phyloP scores from a whole-genome alignment of 1,140 invertebrate genomes.

The Papilio glaucus region DNA sequence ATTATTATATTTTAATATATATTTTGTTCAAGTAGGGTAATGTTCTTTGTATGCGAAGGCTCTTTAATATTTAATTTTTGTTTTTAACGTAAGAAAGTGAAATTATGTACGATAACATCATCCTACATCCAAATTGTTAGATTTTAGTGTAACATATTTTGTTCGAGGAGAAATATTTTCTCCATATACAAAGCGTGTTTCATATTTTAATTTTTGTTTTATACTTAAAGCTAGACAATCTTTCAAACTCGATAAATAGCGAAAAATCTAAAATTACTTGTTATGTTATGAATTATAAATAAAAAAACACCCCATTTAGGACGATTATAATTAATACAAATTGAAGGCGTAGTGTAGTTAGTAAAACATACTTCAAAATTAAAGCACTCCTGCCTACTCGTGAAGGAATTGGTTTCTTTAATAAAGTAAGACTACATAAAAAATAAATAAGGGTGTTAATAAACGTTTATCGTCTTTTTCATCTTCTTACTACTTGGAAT shows the following conservation, averaged over 20 bases:
- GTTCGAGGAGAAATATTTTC: background rate
- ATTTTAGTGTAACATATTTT: background rate
- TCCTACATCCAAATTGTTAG: background rate
- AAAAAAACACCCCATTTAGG: too few species aligned
- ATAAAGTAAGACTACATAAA: conserved; percentile 10
- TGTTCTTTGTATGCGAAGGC: too few species aligned
- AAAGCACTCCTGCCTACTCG: background rate
- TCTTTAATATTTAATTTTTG: too few species aligned
- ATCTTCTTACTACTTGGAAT: conserved; percentile 49
- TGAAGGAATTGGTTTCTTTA: background rate
- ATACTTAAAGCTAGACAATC: too few species aligned
- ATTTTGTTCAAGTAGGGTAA: background rate
- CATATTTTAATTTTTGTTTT: too few species aligned
- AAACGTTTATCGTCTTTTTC: conserved; percentile 43
- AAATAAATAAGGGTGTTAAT: conserved; percentile 48
- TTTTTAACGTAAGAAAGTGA: background rate
- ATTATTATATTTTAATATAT: too few species aligned
- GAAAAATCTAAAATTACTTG: too few species aligned
- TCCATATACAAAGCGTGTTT: background rate
- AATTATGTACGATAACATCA: conserved; percentile 4
- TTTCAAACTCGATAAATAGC: too few species aligned
- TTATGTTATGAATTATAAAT: too few species aligned
- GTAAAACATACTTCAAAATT: background rate
- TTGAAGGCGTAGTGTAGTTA: too few species aligned
- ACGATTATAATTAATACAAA: too few species aligned